Conservation (phyloP, 2,888 invertebrate genomes). For the Litoditis marina region DNA sequence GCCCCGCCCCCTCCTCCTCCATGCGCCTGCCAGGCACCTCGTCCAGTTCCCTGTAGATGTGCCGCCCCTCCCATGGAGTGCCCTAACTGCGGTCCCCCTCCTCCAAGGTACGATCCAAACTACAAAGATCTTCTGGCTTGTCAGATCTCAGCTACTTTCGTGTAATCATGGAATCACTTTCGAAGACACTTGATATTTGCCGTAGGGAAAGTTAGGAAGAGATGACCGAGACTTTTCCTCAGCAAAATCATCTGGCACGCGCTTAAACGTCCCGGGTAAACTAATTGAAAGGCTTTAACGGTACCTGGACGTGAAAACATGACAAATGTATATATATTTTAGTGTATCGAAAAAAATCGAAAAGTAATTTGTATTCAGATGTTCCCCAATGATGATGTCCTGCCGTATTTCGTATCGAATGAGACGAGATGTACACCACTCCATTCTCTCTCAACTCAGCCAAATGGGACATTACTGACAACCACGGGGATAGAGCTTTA, state of each 20-base stretch:
- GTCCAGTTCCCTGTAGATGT: slow-evolving; percentile 42
- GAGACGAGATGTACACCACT: slow-evolving; percentile 35
- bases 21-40: slow-evolving; percentile 34
- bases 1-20: slow-evolving; percentile 20
- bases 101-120: slow-evolving; percentile 26
- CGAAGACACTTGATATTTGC: no score
- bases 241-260: no score
- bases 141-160: no score
- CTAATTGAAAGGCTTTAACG: no score
- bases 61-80: slow-evolving; percentile 30
- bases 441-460: slow-evolving; percentile 12
- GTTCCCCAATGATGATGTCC: slow-evolving; percentile 22
- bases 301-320: no score
- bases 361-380: slow-evolving; percentile 17
- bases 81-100: slow-evolving; percentile 29
- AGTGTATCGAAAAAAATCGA: not conserved
- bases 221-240: no score
- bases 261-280: no score
- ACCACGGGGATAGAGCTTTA: slow-evolving; percentile 12
- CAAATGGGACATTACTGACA: slow-evolving; percentile 13
- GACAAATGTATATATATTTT: no score
- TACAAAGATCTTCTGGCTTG: no score
- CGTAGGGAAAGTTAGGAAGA: no score
- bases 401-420: slow-evolving; percentile 23
- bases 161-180: no score